Base-by-base conservation (phyloP, 2,113 vertebrate genomes). In the Smithornis capensis region DNA sequence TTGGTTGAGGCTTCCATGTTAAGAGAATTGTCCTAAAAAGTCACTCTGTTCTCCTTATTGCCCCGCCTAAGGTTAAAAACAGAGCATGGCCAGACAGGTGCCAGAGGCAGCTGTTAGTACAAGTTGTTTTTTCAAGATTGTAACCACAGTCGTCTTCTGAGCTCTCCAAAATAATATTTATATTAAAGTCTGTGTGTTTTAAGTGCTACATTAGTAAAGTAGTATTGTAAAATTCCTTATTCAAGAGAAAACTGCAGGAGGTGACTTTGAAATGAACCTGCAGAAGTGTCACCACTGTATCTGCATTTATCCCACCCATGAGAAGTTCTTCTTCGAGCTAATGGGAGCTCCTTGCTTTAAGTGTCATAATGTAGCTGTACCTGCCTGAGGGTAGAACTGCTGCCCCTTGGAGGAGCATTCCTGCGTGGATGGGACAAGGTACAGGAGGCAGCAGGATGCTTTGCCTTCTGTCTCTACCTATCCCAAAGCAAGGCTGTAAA, bases 101-200 rank as follows among this genome's bases (percentile, higher is more conserved):
- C 16, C 45, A 71, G 17, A 53, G 49, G 19, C 45, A 81, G 25
- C 14, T 49, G 22, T 76, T 44, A 79, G 31, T 14, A 60, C 11
- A 56, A 55, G 14, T 18, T 22, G 16, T 3, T 71, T 81, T 87
- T 70, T 42, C 31, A 49, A 33, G 38, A 5, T 1, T 60, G n/a
- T n/a, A n/a, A n/a, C n/a, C n/a, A n/a, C n/a, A n/a, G n/a, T n/a
- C n/a, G n/a, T n/a, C 29, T 63, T 40, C 47, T 49, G n/a, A 24
- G 22, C 24, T n/a, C 40, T 19, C 35, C 59, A 83, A 74, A 42
- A 27, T 15, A n/a, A 3, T 25, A 8, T 27, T 50, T 45, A 2
- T 38, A 7, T 65, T 50, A 14, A 1, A 0, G 9, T 29, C 38
- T 1, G 0, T 3, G 2, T 23, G n/a, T n/a, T 80, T 52, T 4